Conservation (phyloP, 2,113 vertebrate species). For the Oophaga pumilio region DNA sequence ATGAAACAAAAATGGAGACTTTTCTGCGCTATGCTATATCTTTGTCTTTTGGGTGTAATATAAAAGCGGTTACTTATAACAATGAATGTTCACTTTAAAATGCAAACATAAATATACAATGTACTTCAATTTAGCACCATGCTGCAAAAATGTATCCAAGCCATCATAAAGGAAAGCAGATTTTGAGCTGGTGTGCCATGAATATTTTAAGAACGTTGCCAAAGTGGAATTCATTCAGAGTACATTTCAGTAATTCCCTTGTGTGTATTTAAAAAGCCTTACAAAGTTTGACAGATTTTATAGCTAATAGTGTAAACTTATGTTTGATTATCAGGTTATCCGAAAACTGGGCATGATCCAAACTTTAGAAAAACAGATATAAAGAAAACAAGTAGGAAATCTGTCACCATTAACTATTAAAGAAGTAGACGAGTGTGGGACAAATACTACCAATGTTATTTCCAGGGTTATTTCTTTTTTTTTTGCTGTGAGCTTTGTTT, state of each 20-base stretch:
- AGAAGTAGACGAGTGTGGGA: no score
- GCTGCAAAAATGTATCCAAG: conserved; percentile 30
- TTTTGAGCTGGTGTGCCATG: conserved; percentile 22
- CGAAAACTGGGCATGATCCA: not conserved
- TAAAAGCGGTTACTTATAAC: conserved; percentile 32
- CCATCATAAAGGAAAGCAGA: conserved; percentile 36
- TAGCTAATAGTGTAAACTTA: conserved; percentile 38
- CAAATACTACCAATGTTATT: no score
- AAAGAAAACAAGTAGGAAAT: not conserved
- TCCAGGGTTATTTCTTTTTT: no score
- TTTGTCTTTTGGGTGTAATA: conserved; percentile 34
- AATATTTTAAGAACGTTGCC: conserved; percentile 43
- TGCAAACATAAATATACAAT: conserved; percentile 39
- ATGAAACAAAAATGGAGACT: not conserved
- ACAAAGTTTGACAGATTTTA: conserved; percentile 22
- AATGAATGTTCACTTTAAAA: conserved; percentile 40
- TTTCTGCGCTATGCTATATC: not conserved
- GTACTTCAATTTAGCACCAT: conserved; percentile 30
- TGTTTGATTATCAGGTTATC: conserved; percentile 15
- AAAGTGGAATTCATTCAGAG: conserved; percentile 43
- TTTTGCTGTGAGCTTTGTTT: no score
- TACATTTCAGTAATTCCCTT: conserved; percentile 29
- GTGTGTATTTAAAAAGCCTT: conserved; percentile 8
- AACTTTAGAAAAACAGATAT: not conserved
- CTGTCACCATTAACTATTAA: not conserved